Base-by-base conservation (phyloP, 1,140 invertebrate genomes). In the Nasonia giraulti region DNA sequence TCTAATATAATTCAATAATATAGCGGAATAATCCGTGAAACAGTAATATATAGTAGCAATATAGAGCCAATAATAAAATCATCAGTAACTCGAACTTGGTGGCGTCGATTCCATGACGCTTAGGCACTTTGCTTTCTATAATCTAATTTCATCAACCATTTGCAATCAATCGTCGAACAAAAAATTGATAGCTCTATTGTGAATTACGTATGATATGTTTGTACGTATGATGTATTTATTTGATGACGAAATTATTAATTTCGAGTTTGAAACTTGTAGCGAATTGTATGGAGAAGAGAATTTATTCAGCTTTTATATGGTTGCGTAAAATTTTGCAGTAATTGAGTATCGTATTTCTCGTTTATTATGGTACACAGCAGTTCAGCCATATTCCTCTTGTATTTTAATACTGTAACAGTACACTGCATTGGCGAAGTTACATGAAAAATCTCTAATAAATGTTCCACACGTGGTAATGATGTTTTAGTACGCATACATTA, bases 111-210 rank as follows among this genome's bases (percentile, higher is more conserved):
- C 44, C 74, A 37, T 71, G 33, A 85, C 84, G 80, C 80, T 82
- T 82, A 85, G 80, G 84, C 84, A 85, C 84, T 85, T 85, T 77
- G 40, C 80, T 69, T 50, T 23, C 62, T 69, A 82, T 31, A 40
- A 80, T 62, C 71, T 85, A 85, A 50, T 81, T 68, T 81, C 11
- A 75, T 81, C 11, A 75, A 40, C 44, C 27, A 71, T 80, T 76
- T 85, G 33, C 69, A 84, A 77, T 31, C 66, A 40, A 23, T 11
- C 8, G 37, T 23, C 76, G 3, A 44, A 11, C 37, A 17, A 23
- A 80, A 71, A 71, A 27, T 31, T 71, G 31, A 71, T 12, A 1
- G 8, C 68, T 6, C 12, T 71, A 31, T 14, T 71, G 27, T 62
- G 17, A 4, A 62, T 33, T 33, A 33, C 68, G 27, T 17, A 31